phyloP scores from a whole-genome alignment of 2,113 vertebrate species.

The Garra rufa region DNA sequence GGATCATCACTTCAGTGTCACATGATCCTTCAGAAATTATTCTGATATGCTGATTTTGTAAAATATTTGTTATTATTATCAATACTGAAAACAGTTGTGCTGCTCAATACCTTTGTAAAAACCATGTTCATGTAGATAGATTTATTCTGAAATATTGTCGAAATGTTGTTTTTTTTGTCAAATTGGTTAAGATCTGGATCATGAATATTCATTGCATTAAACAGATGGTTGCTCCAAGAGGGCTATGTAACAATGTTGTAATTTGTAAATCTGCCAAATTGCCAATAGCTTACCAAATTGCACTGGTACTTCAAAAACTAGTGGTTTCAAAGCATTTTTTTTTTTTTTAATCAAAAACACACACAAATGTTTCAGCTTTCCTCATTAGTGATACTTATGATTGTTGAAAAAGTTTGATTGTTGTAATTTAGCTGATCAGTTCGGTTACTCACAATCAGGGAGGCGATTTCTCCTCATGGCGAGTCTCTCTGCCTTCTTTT shows the following conservation, averaged over 20 bases:
- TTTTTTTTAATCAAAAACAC: too few species aligned
- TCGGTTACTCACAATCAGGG: constrained; percentile 77
- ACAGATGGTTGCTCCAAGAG: background rate
- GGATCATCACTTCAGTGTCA: too few species aligned
- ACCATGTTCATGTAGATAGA: too few species aligned
- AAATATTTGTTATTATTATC: too few species aligned
- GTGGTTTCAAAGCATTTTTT: background rate
- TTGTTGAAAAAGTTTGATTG: background rate
- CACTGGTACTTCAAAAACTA: background rate
- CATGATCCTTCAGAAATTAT: too few species aligned
- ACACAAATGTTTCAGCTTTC: too few species aligned
- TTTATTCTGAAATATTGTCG: background rate
- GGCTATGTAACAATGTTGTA: background rate
- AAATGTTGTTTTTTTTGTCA: background rate
- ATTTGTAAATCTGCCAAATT: background rate
- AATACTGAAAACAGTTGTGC: too few species aligned
- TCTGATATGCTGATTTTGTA: too few species aligned
- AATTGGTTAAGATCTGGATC: background rate
- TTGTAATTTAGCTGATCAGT: background rate
- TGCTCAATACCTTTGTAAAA: too few species aligned
- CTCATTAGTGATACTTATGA: background rate
- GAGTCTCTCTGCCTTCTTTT: constrained; percentile 92
- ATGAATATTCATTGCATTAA: background rate
- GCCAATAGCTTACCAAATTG: background rate
- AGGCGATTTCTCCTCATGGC: constrained; percentile 92